A percentile compares a stretch with the other conserved stretches of the same genome.
Evolutionary conservation across 2,113 vertebrate genomes (phyloP).

Genomic region (Sterrhoptilus dennistouni): DNA sequence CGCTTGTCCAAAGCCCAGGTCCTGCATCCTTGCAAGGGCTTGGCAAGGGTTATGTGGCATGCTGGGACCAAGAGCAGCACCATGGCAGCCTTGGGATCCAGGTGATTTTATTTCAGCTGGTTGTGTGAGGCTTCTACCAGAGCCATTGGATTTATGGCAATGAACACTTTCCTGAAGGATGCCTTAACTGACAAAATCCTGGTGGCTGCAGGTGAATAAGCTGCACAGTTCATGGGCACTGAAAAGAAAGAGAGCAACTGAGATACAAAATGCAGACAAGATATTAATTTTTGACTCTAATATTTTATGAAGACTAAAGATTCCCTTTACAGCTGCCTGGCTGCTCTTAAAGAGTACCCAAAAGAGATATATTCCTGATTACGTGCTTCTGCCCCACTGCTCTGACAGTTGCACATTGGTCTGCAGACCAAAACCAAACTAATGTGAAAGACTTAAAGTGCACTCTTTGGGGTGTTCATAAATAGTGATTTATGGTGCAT

Average conservation of each 20-base stretch:
- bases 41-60: rapidly evolving
- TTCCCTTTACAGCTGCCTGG: background rate
- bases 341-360: background rate
- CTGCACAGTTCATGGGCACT: background rate
- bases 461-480: background rate
- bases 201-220: background rate
- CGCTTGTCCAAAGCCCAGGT: background rate
- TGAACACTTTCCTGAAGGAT: background rate
- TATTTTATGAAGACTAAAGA: constrained; percentile 39
- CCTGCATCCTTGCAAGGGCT: background rate
- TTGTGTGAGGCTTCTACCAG: background rate
- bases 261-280: background rate
- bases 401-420: background rate
- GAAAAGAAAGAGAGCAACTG: background rate
- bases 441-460: background rate
- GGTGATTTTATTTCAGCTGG: background rate
- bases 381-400: background rate
- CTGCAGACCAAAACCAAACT: background rate
- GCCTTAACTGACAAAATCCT: background rate
- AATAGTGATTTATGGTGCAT: background rate
- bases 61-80: background rate
- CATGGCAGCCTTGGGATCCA: background rate
- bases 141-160: background rate
- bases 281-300: constrained; percentile 24
- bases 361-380: constrained; percentile 16